Conservation (phyloP, 2,888 invertebrate species). For the Smittia aterrima region DNA sequence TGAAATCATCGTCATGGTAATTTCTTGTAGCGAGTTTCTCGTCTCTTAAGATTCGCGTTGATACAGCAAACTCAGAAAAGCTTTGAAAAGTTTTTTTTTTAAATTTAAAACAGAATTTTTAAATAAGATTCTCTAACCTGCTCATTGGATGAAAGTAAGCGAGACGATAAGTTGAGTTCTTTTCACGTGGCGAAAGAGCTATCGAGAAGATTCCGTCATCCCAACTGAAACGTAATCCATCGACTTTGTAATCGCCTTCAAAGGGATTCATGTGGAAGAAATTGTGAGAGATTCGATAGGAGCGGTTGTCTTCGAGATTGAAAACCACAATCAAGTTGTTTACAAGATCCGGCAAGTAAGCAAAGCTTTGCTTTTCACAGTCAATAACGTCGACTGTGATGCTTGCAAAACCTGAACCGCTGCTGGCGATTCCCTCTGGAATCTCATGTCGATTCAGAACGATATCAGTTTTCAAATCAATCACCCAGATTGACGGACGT, state of each 20-base stretch:
- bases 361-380: constrained; percentile 59
- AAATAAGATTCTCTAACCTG: constrained; percentile 44
- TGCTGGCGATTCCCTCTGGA: constrained; percentile 50
- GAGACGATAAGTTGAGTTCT: constrained; percentile 56
- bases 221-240: constrained; percentile 73
- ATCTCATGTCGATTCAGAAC: constrained; percentile 60
- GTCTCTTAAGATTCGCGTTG: constrained; percentile 62
- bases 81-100: constrained; percentile 51
- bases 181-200: constrained; percentile 60
- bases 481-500: constrained; percentile 64
- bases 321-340: constrained; percentile 60
- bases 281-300: constrained; percentile 72
- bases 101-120: background rate
- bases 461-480: constrained; percentile 64
- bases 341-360: constrained; percentile 67
- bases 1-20: constrained; percentile 59
- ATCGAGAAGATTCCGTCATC: constrained; percentile 76
- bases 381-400: constrained; percentile 64
- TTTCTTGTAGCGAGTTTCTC: constrained; percentile 57
- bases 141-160: constrained; percentile 78
- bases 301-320: constrained; percentile 60
- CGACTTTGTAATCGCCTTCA: constrained; percentile 64
- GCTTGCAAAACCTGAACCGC: constrained; percentile 61
- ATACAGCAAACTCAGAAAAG: constrained; percentile 67
- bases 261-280: constrained; percentile 72